Evolutionary conservation across 1,140 invertebrate species (phyloP), one percentile per base, ranked within the genome.

Genomic region (Trichogramma pretiosum): DNA sequence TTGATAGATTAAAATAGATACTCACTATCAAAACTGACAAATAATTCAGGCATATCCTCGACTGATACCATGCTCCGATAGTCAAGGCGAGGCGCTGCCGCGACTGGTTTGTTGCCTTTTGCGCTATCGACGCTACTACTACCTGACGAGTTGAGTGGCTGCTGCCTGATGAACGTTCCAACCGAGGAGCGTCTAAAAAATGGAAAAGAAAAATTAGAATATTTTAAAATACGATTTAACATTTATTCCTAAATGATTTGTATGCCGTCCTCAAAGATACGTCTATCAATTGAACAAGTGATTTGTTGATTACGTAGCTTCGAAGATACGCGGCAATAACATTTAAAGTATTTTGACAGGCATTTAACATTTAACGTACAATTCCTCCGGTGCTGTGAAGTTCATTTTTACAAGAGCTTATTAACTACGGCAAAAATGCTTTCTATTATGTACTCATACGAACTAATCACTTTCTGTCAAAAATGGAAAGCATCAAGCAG

Each of bases 11-110:
- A n/a, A n/a, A n/a, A n/a, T 24, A 19, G 21, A 44, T 55, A 85
- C 90, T 85, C 74, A 95, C 92, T 92, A 67, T 94, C 91, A 68
- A 95, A 87, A 40, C 89, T 89, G 46, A 87, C 87, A 74, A 96
- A 94, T 26, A 95, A 77, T 68, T 93, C 89, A 7, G 91, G 89
- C 81, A 89, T 93, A 62, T 95, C 92, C 53, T 94, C 91, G 46
- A 93, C 84, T 19, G 88, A 90, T 40, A 95, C 89, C 81, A 93
- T 89, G 62, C 87, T 91, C 56, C 87, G 80, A 59, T 92, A 92
- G 65, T 91, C 88, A 42, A 92, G 72, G 60, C 85, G 82, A 9
- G 86, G 84, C 32, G 77, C 77, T 37, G 72, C 68, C 3, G 77
- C 68, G 40, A 74, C 72, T 50, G 77, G 75, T 61, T 75, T 74